A percentile compares a stretch with the other conserved stretches of the same genome.
phyloP scores from a whole-genome alignment of 1,140 invertebrate genomes.

The Drosophila santomea region DNA sequence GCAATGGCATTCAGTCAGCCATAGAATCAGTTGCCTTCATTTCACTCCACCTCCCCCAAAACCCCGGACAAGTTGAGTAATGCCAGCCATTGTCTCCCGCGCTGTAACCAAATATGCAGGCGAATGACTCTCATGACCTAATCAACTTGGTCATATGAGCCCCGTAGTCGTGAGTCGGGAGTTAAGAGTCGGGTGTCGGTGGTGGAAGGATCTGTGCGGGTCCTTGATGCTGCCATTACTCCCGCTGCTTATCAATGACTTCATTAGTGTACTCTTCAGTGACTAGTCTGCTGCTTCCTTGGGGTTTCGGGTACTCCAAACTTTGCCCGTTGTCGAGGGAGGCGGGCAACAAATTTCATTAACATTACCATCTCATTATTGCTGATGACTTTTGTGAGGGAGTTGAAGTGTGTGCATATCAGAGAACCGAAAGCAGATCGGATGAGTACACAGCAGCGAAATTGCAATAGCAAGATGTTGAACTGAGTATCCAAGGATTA shows the following conservation, averaged over 20 bases:
- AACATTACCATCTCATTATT: slow-evolving; percentile 80
- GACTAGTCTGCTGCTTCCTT: slow-evolving; percentile 28
- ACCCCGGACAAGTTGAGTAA: slow-evolving; percentile 25
- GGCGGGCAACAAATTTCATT: slow-evolving; percentile 73
- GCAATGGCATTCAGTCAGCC: slow-evolving; percentile 37
- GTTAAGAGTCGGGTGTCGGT: no score
- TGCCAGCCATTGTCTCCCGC: slow-evolving; percentile 67
- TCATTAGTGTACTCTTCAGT: slow-evolving; percentile 69
- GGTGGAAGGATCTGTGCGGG: neutral
- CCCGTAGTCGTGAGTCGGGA: neutral
- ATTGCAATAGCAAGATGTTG: neutral
- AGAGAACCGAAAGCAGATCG: neutral
- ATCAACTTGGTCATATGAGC: slow-evolving; percentile 52
- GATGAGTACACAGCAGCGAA: neutral
- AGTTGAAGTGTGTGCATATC: slow-evolving; percentile 20
- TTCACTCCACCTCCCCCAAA: neutral
- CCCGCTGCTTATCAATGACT: slow-evolving; percentile 75
- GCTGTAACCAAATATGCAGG: slow-evolving; percentile 67
- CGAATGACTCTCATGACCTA: slow-evolving; percentile 54
- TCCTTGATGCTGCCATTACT: slow-evolving; percentile 35
- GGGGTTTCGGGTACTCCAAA: slow-evolving; percentile 38
- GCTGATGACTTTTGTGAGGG: slow-evolving; percentile 62
- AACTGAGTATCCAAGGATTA: neutral
- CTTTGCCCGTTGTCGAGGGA: slow-evolving; percentile 24
- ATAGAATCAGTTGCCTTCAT: neutral